A percentile compares a stretch with the other conserved stretches of the same genome.
phyloP scores from a whole-genome alignment of 2,888 invertebrate species.

The Urechis unicinctus region DNA sequence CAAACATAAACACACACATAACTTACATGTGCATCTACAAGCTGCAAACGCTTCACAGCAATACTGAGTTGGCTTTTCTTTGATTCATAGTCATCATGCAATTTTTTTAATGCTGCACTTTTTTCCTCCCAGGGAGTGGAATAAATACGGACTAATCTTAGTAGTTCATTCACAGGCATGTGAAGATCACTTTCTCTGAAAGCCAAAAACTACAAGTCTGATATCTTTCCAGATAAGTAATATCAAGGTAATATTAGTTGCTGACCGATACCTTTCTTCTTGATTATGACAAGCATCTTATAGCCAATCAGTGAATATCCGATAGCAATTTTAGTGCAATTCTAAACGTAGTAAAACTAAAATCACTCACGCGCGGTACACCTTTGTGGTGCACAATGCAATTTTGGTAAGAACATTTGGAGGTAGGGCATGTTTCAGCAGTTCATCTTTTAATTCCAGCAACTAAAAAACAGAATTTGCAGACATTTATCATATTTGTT shows the following conservation, averaged over 20 bases:
- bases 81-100: slow-evolving; percentile 47
- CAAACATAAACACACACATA: background rate
- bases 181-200: slow-evolving; percentile 45
- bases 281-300: background rate
- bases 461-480: too few species aligned
- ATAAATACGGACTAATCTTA: slow-evolving; percentile 45
- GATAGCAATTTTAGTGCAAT: too few species aligned
- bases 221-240: too few species aligned
- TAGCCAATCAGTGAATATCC: too few species aligned
- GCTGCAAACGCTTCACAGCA: slow-evolving; percentile 45
- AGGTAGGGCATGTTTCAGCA: slow-evolving; percentile 43
- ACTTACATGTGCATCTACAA: slow-evolving; percentile 46
- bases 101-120: slow-evolving; percentile 44
- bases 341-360: background rate
- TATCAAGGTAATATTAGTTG: too few species aligned
- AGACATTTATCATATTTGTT: too few species aligned
- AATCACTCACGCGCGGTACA: slow-evolving; percentile 40
- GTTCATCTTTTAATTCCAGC: slow-evolving; percentile 46
- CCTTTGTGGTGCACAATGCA: slow-evolving; percentile 37
- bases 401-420: slow-evolving; percentile 41
- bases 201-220: slow-evolving; percentile 1
- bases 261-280: too few species aligned
- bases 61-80: slow-evolving; percentile 48
- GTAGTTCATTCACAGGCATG: slow-evolving; percentile 44
- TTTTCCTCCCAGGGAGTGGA: slow-evolving; percentile 51